Evolutionary conservation across 1,140 invertebrate species (phyloP).

Genomic region (Tetranychus cinnabarinus): DNA sequence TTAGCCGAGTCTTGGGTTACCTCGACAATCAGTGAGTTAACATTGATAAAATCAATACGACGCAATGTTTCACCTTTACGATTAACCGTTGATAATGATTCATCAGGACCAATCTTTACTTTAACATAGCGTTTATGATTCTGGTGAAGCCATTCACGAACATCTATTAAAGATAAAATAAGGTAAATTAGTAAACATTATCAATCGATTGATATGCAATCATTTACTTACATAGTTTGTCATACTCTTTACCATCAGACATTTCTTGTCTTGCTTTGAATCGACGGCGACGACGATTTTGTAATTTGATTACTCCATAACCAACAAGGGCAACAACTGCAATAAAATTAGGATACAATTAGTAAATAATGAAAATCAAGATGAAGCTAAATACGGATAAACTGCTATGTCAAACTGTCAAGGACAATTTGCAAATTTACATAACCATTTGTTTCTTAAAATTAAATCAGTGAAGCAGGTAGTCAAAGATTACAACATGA

Average conservation of each 20-base stretch:
- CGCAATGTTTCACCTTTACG: constrained; percentile 20
- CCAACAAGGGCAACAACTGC: constrained; percentile 50
- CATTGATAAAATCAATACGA: constrained; percentile 32
- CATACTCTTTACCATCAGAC: constrained; percentile 39
- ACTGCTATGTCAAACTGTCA: too few relatives aligned
- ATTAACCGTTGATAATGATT: constrained; percentile 56
- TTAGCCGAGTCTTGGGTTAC: constrained; percentile 39
- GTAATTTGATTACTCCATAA: constrained; percentile 72
- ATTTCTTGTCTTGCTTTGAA: constrained; percentile 61
- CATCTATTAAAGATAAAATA: constrained; percentile 24
- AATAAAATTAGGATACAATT: background rate
- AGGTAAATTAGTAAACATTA: background rate
- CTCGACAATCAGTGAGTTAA: constrained; percentile 51
- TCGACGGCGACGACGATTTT: constrained; percentile 52
- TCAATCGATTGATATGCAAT: background rate
- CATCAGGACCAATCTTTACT: constrained; percentile 39
- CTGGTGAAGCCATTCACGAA: constrained; percentile 82
- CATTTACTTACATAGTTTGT: constrained; percentile 42
- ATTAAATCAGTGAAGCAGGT: too few relatives aligned
- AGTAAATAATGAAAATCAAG: background rate
- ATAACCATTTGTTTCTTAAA: too few relatives aligned
- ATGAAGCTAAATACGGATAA: background rate
- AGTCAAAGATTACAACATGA: too few relatives aligned
- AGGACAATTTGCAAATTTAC: too few relatives aligned
- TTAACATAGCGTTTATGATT: constrained; percentile 74